Evolutionary conservation across 1,140 invertebrate genomes (phyloP).

Genomic region (Archivesica marissinica): DNA sequence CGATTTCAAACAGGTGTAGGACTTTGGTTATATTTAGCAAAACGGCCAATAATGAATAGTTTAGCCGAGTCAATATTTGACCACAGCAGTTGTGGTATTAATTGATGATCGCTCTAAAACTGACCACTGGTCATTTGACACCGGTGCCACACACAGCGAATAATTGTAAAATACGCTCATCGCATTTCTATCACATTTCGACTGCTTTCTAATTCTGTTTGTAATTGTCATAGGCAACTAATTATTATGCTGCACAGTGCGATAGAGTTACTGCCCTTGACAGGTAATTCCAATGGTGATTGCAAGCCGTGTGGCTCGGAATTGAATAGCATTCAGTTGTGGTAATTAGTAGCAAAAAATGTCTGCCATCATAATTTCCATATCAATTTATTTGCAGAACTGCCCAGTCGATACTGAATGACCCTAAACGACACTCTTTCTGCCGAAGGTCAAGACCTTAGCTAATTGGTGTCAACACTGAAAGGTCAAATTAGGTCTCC

Average conservation of each 20-base stretch:
- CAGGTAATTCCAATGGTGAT: background rate
- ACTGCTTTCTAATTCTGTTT: conserved; percentile 35
- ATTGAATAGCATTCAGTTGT: background rate
- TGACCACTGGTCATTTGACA: conserved; percentile 13
- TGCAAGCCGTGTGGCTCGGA: conserved; percentile 1
- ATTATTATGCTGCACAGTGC: conserved; percentile 8
- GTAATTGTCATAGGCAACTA: conserved; percentile 34
- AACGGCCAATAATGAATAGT: background rate
- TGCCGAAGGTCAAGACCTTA: conserved; percentile 9
- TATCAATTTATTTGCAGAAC: conserved; percentile 45
- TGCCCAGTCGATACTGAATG: conserved; percentile 2
- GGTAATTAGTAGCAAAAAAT: conserved; percentile 21
- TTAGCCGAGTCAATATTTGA: background rate
- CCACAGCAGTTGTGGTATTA: background rate
- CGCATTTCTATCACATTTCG: no score
- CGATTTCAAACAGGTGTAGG: no score
- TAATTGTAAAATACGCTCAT: conserved; percentile 3
- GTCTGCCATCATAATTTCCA: conserved; percentile 28
- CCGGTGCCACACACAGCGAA: conserved; percentile 12
- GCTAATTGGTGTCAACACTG: conserved; percentile 50
- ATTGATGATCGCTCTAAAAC: conserved; percentile 16
- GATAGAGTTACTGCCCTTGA: conserved; percentile 30
- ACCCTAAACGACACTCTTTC: conserved; percentile 2
- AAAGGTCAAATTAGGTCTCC: background rate
- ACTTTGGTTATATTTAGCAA: no score